These are phyloP conservation scores for Caenorhabditis plicata DNA, from an alignment of 2,888 invertebrate species.

Conservation along the genomic window DNA sequence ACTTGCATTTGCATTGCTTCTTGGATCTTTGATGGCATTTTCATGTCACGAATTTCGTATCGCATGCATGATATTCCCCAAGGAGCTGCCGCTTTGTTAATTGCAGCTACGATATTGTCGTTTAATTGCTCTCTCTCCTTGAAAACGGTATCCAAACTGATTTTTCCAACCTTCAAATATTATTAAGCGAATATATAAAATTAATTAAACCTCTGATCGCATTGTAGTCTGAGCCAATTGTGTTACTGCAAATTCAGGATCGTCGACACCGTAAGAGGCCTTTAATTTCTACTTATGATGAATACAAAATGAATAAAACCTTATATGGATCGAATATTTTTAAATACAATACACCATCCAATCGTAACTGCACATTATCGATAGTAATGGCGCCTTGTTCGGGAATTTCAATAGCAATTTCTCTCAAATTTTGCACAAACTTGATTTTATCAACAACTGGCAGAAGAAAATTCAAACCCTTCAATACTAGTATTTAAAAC, in stretches of 20 bases:
- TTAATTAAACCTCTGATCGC: conserved; percentile 78
- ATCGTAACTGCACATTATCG: conserved; percentile 92
- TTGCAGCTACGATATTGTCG: conserved; percentile 88
- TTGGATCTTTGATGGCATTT: conserved; percentile 84
- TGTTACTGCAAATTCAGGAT: conserved; percentile 97
- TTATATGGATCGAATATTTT: conserved; percentile 89
- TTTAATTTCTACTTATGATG: conserved; percentile 18
- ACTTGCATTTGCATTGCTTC: conserved; percentile 99
- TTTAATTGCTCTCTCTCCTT: conserved; percentile 90
- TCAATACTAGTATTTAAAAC: no score
- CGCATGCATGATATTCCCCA: conserved; percentile 97
- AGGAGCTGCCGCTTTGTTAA: conserved; percentile 95
- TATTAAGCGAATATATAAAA: neutral
- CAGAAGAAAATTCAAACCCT: conserved; percentile 85
- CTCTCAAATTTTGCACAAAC: conserved; percentile 97
- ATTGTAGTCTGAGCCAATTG: conserved; percentile 99
- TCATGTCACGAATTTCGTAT: conserved; percentile 90
- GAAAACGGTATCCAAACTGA: conserved; percentile 92
- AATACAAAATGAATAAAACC: conserved; percentile 33
- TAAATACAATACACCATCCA: conserved; percentile 95
- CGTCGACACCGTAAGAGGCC: conserved; percentile 96
- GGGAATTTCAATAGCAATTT: conserved; percentile 98
- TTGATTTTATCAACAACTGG: conserved; percentile 89
- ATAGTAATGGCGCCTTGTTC: conserved; percentile 90
- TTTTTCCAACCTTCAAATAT: conserved; percentile 78